Evolutionary conservation across 1,140 invertebrate species (phyloP), one percentile per base, ranked within the genome.

Genomic region (Drosophila sucinea): DNA sequence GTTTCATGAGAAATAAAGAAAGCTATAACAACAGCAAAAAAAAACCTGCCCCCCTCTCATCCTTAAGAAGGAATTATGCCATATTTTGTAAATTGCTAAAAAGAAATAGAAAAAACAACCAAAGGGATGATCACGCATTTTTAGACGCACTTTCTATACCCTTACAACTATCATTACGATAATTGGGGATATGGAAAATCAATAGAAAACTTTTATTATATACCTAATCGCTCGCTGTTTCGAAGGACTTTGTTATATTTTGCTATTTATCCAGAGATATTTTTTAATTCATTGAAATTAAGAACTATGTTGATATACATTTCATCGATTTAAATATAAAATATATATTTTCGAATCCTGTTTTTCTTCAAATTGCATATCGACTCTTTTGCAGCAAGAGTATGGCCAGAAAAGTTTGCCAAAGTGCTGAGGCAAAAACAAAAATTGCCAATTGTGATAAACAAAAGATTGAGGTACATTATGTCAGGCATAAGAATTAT

Each of bases 41-140:
- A 75, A 71, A 66, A 62, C 60, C 41, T 60, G 62, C 60, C 66
- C 72, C 60, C 10, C 35, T 30, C 17, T 38, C 8, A 51, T 30
- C 33, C 38, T 35, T 58, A 58, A 23, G 4, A 41, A 33, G 61
- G 47, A 79, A 79, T 87, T 84, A 84, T 87, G 84, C 70, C 84
- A 87, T 89, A 87, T 87, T 87, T 87, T 47, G 73, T 66, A 69
- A 89, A 87, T 87, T 81, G 84, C 84, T 78, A 87, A 79, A 79
- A 79, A 73, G 30, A 67, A 60, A 32, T 17, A 55, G 30, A 58
- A 58, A 25, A 33, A 11, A 67, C 17, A 62, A 30, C 38, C 40
- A 67, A 58, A 74, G 44, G 23, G 2, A 51, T 3, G 23, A 2
- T 8, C 1, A 1, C n/a, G 2, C 17, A 51, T 27, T 10, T 38